Conservation (phyloP, 2,113 vertebrate species). For the Misgurnus anguillicaudatus region DNA sequence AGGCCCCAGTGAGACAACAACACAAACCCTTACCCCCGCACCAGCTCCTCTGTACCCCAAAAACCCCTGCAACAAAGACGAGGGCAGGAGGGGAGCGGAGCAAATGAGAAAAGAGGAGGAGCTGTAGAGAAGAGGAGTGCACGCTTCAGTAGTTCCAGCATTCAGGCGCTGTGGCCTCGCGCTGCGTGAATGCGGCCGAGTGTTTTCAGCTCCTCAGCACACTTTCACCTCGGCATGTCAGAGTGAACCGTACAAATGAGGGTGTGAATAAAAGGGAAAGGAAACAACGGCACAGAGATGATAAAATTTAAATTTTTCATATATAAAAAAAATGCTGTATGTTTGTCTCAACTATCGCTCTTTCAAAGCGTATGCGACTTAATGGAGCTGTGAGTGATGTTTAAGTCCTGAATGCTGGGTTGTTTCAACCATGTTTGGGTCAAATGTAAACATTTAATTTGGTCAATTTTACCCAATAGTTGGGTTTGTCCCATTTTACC, state of each 20-base stretch:
- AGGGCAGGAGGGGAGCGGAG: constrained; percentile 59
- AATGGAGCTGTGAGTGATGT: neutral
- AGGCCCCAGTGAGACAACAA: constrained; percentile 49
- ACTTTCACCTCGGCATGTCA: constrained; percentile 38
- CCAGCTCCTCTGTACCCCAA: constrained; percentile 23
- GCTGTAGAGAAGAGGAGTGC: constrained; percentile 61
- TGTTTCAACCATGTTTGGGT: too few species aligned
- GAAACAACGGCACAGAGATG: neutral
- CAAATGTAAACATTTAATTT: too few species aligned
- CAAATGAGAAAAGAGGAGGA: constrained; percentile 53
- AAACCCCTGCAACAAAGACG: constrained; percentile 50
- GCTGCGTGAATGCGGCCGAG: constrained; percentile 8
- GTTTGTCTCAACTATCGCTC: neutral
- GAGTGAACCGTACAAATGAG: constrained; percentile 37
- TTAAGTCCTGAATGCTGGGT: neutral
- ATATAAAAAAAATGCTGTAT: too few species aligned
- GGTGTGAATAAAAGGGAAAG: neutral
- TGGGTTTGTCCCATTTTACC: too few species aligned
- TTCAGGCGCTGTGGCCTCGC: constrained; percentile 27
- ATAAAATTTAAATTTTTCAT: neutral
- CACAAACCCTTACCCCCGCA: constrained; percentile 30
- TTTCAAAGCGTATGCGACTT: neutral
- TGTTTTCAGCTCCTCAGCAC: constrained; percentile 37
- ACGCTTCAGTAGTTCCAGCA: constrained; percentile 68
- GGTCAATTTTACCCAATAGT: too few species aligned